Conservation (phyloP, 2,113 vertebrate genomes). For the Petroica traversi region DNA sequence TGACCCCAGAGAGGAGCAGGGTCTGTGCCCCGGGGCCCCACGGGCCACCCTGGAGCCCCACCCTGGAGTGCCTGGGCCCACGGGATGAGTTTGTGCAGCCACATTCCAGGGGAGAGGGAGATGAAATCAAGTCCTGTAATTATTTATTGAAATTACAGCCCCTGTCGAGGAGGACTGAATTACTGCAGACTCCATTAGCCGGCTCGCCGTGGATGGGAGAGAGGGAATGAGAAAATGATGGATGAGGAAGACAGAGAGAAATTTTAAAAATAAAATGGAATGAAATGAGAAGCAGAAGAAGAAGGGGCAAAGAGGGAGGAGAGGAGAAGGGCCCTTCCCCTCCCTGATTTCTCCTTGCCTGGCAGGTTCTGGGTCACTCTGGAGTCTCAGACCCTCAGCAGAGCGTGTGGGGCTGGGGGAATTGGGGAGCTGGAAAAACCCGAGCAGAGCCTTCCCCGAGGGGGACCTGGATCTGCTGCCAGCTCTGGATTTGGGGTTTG, state of each 20-base stretch:
- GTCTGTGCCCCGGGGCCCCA: background rate
- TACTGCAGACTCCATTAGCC: slow-evolving; percentile 74
- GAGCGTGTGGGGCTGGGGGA: background rate
- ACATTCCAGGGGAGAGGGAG: slow-evolving; percentile 15
- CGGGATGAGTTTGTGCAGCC: slow-evolving; percentile 10
- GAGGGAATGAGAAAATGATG: slow-evolving; percentile 75
- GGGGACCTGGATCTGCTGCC: background rate
- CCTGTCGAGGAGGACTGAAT: slow-evolving; percentile 65
- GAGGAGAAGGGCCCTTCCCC: background rate
- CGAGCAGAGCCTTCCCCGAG: background rate
- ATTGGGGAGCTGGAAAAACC: background rate
- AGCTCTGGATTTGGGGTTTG: background rate
- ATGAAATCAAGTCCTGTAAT: slow-evolving; percentile 60
- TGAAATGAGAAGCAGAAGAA: background rate
- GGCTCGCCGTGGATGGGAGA: slow-evolving; percentile 51
- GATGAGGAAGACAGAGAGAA: slow-evolving; percentile 60
- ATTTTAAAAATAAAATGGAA: slow-evolving; percentile 43
- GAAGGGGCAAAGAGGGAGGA: background rate
- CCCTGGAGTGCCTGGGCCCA: background rate
- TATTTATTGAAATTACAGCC: slow-evolving; percentile 71
- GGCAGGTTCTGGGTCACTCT: accelerated
- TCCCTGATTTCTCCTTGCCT: background rate
- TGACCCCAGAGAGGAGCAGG: background rate
- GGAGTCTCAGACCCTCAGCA: background rate
- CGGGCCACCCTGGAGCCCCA: background rate